Percentiles rank a stretch among this genome's conserved stretches.
Evolutionary conservation across 2,113 vertebrate genomes (phyloP).

Genomic region (Phyllostomus discolor): DNA sequence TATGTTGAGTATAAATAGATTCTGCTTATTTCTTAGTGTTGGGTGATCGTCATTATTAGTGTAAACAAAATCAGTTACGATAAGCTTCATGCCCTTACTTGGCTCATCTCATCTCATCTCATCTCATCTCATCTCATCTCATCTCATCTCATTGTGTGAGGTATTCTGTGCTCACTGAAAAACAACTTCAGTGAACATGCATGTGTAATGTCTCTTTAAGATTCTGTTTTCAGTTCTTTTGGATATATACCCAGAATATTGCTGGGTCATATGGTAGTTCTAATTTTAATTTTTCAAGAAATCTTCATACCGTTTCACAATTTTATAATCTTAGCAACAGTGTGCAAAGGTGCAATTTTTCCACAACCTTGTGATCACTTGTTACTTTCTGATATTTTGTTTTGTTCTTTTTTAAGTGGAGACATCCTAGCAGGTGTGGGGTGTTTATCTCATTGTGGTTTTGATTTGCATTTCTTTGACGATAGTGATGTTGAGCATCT

Average conservation of each 20-base stretch:
- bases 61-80: not conserved
- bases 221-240: not conserved
- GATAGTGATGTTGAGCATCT: not conserved
- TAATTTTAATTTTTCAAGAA: not conserved
- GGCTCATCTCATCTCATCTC: not conserved
- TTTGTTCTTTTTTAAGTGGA: not conserved
- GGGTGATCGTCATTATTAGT: not conserved
- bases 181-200: not conserved
- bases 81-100: not conserved
- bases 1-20: not conserved
- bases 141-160: not conserved
- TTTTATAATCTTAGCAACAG: not conserved
- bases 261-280: not conserved
- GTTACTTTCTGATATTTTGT: not conserved
- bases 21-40: not conserved
- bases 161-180: not conserved
- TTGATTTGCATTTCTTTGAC: not conserved
- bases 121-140: not conserved
- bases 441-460: not conserved
- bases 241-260: not conserved
- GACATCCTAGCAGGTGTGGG: not conserved
- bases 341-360: not conserved
- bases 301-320: not conserved
- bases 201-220: not conserved
- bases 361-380: not conserved